These are phyloP conservation scores for Luffia ferchaultella DNA, from an alignment of 2,888 invertebrate genomes.

Conservation along the genomic window DNA sequence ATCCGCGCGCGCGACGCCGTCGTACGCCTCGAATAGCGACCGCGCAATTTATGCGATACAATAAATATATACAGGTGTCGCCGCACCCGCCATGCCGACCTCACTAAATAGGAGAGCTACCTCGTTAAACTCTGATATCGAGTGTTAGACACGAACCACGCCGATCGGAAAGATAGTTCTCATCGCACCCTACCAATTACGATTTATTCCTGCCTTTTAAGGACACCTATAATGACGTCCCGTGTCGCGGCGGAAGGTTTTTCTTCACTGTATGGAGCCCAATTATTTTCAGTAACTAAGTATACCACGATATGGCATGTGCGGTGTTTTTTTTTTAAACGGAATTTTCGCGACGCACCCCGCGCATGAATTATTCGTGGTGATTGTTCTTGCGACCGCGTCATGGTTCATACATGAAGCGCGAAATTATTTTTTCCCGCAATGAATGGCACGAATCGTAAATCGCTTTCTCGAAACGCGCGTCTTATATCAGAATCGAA, in stretches of 20 bases:
- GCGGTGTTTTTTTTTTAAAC: constrained; percentile 18
- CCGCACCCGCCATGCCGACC: constrained; percentile 40
- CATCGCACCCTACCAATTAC: constrained; percentile 49
- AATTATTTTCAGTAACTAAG: constrained; percentile 59
- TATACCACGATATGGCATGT: constrained; percentile 17
- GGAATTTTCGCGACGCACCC: constrained; percentile 59
- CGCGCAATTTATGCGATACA: constrained; percentile 55
- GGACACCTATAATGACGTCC: constrained; percentile 58
- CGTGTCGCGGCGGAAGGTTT: constrained; percentile 36
- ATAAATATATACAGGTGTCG: constrained; percentile 62
- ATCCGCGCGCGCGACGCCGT: constrained; percentile 27
- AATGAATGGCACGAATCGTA: constrained; percentile 17
- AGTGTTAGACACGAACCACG: constrained; percentile 50
- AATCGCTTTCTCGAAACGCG: constrained; percentile 32
- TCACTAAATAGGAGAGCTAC: constrained; percentile 43
- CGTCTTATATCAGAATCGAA: constrained; percentile 8
- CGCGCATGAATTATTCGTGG: constrained; percentile 64
- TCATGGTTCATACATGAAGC: constrained; percentile 67
- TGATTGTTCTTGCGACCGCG: constrained; percentile 59
- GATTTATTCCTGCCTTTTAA: constrained; percentile 50
- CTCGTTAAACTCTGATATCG: constrained; percentile 37
- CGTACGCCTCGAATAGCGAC: constrained; percentile 31
- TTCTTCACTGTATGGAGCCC: constrained; percentile 33
- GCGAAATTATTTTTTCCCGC: constrained; percentile 37
- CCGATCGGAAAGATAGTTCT: constrained; percentile 40